Evolutionary conservation across 2,888 invertebrate genomes (phyloP).

Genomic region (Heteropelma amictum): DNA sequence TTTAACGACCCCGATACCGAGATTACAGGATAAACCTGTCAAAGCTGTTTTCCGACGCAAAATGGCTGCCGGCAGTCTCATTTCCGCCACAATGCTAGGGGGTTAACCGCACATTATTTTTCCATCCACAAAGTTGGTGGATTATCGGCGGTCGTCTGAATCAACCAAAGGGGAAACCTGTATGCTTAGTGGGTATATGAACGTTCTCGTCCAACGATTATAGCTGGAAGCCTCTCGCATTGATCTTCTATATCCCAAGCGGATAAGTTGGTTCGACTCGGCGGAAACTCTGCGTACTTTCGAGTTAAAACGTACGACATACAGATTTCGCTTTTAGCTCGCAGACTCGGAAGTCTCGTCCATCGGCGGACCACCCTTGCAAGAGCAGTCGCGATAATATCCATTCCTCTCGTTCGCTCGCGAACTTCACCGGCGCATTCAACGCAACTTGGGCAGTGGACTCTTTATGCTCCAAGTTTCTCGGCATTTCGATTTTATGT

Average conservation of each 20-base stretch:
- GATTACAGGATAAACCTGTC: too few relatives aligned
- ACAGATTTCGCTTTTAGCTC: not conserved
- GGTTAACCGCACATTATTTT: too few relatives aligned
- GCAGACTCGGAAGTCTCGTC: not conserved
- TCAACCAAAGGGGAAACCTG: too few relatives aligned
- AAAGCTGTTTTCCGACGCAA: too few relatives aligned
- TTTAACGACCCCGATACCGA: too few relatives aligned
- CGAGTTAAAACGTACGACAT: not conserved
- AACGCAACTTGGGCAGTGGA: constrained; percentile 76
- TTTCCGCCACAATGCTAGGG: too few relatives aligned
- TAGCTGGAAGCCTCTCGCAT: too few relatives aligned
- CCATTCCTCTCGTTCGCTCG: constrained; percentile 2
- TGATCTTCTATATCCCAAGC: not conserved
- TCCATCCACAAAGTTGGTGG: too few relatives aligned
- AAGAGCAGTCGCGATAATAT: not conserved
- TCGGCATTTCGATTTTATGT: constrained; percentile 76
- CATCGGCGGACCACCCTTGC: constrained; percentile 1
- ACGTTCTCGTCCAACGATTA: too few relatives aligned
- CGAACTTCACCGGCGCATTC: constrained; percentile 69
- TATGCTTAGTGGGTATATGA: too few relatives aligned
- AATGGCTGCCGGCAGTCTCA: too few relatives aligned
- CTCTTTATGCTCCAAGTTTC: constrained; percentile 76
- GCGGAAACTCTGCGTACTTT: constrained; percentile 34
- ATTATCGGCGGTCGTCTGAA: too few relatives aligned
- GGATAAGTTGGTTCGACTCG: constrained; percentile 45